Conservation (phyloP, 2,888 invertebrate genomes). For the Tillus elongatus region DNA sequence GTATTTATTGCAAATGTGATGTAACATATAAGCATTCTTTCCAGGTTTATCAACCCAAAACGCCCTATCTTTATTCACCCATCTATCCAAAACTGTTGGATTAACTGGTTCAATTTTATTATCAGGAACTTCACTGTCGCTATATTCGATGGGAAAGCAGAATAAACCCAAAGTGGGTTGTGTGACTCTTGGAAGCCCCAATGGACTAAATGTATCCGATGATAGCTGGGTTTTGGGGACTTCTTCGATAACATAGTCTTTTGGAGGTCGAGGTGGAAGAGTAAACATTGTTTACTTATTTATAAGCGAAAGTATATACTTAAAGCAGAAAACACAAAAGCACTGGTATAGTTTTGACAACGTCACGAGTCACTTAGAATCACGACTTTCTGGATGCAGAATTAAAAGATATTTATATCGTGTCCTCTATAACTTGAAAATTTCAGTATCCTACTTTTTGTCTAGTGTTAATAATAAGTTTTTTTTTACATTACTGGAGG, state of each 20-base stretch:
- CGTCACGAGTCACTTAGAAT: too few relatives aligned
- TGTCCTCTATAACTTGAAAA: too few relatives aligned
- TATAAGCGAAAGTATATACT: too few relatives aligned
- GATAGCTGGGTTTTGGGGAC: slow-evolving; percentile 31
- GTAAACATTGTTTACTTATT: slow-evolving; percentile 38
- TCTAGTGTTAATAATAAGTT: too few relatives aligned
- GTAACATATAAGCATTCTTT: slow-evolving; percentile 45
- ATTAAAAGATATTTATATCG: too few relatives aligned
- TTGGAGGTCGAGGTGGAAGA: slow-evolving; percentile 34
- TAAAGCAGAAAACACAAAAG: too few relatives aligned
- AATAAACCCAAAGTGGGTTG: slow-evolving; percentile 44
- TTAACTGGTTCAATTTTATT: slow-evolving; percentile 24
- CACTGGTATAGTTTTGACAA: too few relatives aligned
- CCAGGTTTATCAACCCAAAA: slow-evolving; percentile 51
- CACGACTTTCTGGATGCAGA: too few relatives aligned
- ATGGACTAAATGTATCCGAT: slow-evolving; percentile 42
- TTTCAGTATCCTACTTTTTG: too few relatives aligned
- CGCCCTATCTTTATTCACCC: slow-evolving; percentile 45
- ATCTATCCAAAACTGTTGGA: slow-evolving; percentile 37
- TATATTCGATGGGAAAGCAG: slow-evolving; percentile 42
- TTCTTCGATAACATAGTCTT: slow-evolving; percentile 32
- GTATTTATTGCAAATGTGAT: slow-evolving; percentile 44
- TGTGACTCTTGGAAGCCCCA: slow-evolving; percentile 42
- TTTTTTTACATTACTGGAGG: too few relatives aligned
- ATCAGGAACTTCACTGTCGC: slow-evolving; percentile 41